Conservation (phyloP, 2,888 invertebrate species). For the Lepas anatifera region DNA sequence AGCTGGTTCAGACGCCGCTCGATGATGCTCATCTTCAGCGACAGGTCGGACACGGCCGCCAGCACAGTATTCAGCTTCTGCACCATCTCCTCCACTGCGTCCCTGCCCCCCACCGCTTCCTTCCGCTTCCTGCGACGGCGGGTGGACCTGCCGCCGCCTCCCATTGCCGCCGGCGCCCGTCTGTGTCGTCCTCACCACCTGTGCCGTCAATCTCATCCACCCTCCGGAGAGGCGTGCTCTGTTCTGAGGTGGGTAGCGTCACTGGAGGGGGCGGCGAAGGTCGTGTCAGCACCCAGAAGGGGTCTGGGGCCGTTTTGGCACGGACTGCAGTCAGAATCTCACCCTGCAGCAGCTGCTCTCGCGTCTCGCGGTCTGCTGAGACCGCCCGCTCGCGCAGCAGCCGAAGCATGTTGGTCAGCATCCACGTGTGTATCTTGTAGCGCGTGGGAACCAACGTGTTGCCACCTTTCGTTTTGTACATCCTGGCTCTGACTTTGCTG, state of each 20-base stretch:
- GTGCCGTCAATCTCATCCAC: no score
- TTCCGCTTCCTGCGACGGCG: not conserved
- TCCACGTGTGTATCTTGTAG: not conserved
- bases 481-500: not conserved
- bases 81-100: not conserved
- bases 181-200: not conserved
- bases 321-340: not conserved
- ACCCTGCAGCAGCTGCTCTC: slow-evolving; percentile 1
- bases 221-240: no score
- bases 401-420: not conserved
- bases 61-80: not conserved
- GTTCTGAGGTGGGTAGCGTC: no score
- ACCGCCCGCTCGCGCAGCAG: not conserved
- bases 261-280: no score
- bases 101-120: not conserved
- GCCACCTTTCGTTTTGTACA: not conserved
- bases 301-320: not conserved
- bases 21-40: not conserved
- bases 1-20: not conserved
- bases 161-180: not conserved
- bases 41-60: not conserved
- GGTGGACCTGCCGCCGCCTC: not conserved
- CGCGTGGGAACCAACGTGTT: not conserved
- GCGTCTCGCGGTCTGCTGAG: not conserved
- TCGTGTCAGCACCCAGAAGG: not conserved